These are phyloP conservation scores for Xestia xanthographa DNA, from an alignment of 2,888 invertebrate genomes.

Conservation along the genomic window DNA sequence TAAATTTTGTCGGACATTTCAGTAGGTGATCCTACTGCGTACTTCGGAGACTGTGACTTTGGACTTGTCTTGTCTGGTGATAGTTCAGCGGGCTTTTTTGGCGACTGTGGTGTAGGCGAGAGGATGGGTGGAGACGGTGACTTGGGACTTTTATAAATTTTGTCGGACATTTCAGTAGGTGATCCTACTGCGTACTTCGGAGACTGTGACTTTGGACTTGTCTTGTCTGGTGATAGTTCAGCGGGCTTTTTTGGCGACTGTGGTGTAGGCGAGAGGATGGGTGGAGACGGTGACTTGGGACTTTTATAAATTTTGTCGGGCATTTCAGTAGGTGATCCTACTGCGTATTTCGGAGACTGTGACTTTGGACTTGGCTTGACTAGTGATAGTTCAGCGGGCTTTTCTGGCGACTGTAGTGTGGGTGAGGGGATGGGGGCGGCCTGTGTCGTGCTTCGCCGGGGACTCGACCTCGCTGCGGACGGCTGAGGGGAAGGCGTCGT, in stretches of 20 bases:
- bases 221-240: not conserved
- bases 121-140: slow-evolving; percentile 22
- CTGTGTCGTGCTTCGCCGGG: slow-evolving; percentile 26
- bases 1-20: slow-evolving; percentile 21
- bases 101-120: slow-evolving; percentile 7
- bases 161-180: slow-evolving; percentile 2
- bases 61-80: not conserved
- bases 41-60: slow-evolving; percentile 22
- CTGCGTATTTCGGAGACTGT: slow-evolving; percentile 17
- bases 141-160: slow-evolving; percentile 44
- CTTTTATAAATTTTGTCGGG: slow-evolving; percentile 32
- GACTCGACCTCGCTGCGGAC: slow-evolving; percentile 6
- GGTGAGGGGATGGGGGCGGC: slow-evolving; percentile 21
- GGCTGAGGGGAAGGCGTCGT: slow-evolving; percentile 3
- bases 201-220: slow-evolving; percentile 15
- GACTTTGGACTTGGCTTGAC: slow-evolving; percentile 2
- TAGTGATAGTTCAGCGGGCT: slow-evolving; percentile 14
- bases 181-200: slow-evolving; percentile 17
- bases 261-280: not conserved
- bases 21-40: slow-evolving; percentile 7
- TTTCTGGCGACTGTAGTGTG: slow-evolving; percentile 17
- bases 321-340: slow-evolving; percentile 2
- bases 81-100: slow-evolving; percentile 17
- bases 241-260: slow-evolving; percentile 27
- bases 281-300: slow-evolving; percentile 37